Percentiles rank a stretch among this genome's conserved stretches.
phyloP scores from a whole-genome alignment of 1,140 invertebrate genomes.

The Zaprionus camerounensis region DNA sequence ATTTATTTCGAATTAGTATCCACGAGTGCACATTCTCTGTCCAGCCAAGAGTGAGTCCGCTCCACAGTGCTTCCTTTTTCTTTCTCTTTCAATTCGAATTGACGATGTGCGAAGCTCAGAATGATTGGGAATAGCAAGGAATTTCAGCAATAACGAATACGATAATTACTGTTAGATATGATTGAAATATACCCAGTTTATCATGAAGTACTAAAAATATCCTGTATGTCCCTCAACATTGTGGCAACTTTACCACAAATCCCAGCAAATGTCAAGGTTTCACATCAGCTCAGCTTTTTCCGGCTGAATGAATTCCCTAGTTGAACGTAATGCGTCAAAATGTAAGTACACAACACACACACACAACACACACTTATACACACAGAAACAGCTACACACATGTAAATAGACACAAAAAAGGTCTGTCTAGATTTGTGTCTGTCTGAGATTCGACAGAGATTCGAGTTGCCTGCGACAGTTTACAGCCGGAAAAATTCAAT shows the following conservation, averaged over 20 bases:
- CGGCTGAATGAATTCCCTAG: neutral
- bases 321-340: neutral
- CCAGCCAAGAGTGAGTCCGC: slow-evolving; percentile 1
- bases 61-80: neutral
- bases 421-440: neutral
- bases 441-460: slow-evolving; percentile 4
- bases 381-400: neutral
- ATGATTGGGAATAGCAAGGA: neutral
- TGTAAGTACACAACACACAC: neutral
- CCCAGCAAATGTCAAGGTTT: neutral
- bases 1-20: slow-evolving; percentile 30
- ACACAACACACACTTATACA: neutral
- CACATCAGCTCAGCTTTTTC: slow-evolving; percentile 4
- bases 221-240: neutral
- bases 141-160: neutral
- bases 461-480: slow-evolving; percentile 22
- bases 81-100: neutral
- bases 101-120: neutral
- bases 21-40: slow-evolving; percentile 4
- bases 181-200: neutral
- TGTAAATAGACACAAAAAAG: slow-evolving; percentile 7
- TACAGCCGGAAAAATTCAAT: slow-evolving; percentile 40
- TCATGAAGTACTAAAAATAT: neutral
- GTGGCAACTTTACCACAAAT: neutral
- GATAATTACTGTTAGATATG: neutral